Base-by-base conservation (phyloP, 2,797 vertebrate genomes). In the Hoplostethus mediterraneus region DNA sequence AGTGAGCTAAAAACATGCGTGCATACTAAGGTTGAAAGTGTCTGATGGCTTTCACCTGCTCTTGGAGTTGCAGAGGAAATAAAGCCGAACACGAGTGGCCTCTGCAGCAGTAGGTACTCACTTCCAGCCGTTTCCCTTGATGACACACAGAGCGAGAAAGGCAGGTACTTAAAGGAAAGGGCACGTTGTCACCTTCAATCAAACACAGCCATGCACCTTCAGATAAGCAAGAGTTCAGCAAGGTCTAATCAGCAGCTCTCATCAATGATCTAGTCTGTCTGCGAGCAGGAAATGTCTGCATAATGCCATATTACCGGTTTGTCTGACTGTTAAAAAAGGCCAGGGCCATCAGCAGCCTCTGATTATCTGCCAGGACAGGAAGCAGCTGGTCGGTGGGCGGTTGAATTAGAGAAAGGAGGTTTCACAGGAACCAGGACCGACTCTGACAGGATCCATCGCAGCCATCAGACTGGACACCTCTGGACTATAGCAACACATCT, bases 351-450 rank as follows among this genome's bases (percentile, higher is more conserved):
- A 72, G 67, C 64, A 60, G 69, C 48, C 49, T 77, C 58, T 69
- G 74, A 77, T 83, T 67, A 75, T 83, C 65, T 55, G 57, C 71
- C 64, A 38, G 71, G 82, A 58, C 70, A 80, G 75, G 81, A 85
- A 85, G 84, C 87, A 90, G 85, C 90, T 91, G 87, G 48, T 59
- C 5, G 47, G 69, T 75, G 73, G 77, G 75, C 2, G 48, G 61
- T 56, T 82, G 71, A 78, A 80, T 84, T 80, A 73, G 48, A 71
- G 62, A 52, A 79, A 69, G 38, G 67, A 30, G 0, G 61, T 77
- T 38, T 65, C 31, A 25, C 53, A 74, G 59, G 73, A 85, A 55
- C 52, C 36, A 45, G 62, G 48, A 5, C 40, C 36, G 56, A 16
- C 48, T 63, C 42, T 86, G 86, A 79, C 73, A 64, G 82, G 78